Conservation (phyloP, 53 echinoderm and acorn worm species). For the Zoroaster sp. region DNA sequence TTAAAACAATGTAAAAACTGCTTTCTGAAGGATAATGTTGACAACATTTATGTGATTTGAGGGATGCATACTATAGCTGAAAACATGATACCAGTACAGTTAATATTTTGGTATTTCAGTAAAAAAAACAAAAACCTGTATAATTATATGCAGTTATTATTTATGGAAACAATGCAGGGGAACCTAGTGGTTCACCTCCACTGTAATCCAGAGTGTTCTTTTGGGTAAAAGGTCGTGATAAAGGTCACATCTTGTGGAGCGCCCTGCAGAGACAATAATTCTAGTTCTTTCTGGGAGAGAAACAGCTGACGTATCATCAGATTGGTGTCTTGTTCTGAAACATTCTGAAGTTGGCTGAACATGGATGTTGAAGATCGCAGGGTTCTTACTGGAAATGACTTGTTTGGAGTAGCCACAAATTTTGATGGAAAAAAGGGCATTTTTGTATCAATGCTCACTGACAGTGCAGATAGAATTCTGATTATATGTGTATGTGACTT, state of each 20-base stretch:
- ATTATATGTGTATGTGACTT: neutral
- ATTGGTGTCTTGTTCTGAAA: neutral
- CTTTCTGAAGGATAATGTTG: neutral
- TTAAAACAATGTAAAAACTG: neutral
- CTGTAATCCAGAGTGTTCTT: neutral
- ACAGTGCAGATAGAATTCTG: neutral
- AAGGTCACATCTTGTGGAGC: conserved; percentile 10
- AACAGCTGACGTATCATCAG: neutral
- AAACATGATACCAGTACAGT: neutral
- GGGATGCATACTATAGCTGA: neutral
- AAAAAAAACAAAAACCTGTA: neutral
- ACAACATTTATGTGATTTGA: neutral
- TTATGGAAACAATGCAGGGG: neutral
- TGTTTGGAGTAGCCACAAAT: neutral
- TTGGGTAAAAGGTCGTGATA: neutral
- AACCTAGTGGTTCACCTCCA: neutral
- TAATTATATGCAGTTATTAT: neutral
- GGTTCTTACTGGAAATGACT: neutral
- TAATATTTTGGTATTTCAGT: too few species aligned
- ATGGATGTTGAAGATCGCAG: neutral
- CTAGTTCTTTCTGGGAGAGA: conserved; percentile 26
- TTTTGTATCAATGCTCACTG: neutral
- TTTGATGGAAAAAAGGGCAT: neutral
- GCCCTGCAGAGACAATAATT: conserved; percentile 12
- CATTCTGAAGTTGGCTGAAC: neutral